Evolutionary conservation across 1,140 invertebrate genomes (phyloP), one percentile per base, ranked within the genome.

Genomic region (Theocolax elegans): DNA sequence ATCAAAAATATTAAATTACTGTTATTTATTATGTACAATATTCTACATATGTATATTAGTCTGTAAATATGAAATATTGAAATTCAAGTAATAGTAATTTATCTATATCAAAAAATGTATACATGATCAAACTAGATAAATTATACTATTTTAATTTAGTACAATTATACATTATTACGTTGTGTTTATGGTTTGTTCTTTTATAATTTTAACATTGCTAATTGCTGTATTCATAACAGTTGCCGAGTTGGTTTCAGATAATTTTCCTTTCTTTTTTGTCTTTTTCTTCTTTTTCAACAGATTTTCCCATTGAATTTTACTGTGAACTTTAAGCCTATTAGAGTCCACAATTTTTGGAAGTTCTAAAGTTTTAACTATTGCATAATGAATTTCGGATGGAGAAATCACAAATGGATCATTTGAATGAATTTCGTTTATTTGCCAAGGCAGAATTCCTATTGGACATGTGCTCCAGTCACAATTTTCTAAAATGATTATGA

Each of bases 401-500:
- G 54, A 40, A 2, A 62, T 27, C n/a, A 54, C 9, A 0, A 73
- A 17, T 19, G 74, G 60, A 46, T 75, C 27, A 21, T 80, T 54
- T 40, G 68, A 64, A 19, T 78, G 64, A 27, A 79, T 15, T 4
- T 75, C 73, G 27, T 80, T 72, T 0, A 74, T 67, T 75, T 85
- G 84, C 84, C 84, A 85, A 1, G 85, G 85, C 31, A 86, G 59
- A 64, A 83, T 72, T 59, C 85, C 85, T 64, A 85, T 80, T 15
- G 82, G 79, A 74, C 76, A 80, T 19, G 40, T 63, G 13, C 49
- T 59, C 85, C 84, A 86, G 51, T 81, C 70, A 40, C 69, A 63
- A 65, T 77, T 62, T 6, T 51, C 80, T 72, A 54, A 48, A 44
- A 73, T 66, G 60, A 49, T n/a, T n/a, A n/a, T n/a, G n/a, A n/a